Evolutionary conservation across 2,113 vertebrate genomes (phyloP).

Genomic region (Sapajus apella): DNA sequence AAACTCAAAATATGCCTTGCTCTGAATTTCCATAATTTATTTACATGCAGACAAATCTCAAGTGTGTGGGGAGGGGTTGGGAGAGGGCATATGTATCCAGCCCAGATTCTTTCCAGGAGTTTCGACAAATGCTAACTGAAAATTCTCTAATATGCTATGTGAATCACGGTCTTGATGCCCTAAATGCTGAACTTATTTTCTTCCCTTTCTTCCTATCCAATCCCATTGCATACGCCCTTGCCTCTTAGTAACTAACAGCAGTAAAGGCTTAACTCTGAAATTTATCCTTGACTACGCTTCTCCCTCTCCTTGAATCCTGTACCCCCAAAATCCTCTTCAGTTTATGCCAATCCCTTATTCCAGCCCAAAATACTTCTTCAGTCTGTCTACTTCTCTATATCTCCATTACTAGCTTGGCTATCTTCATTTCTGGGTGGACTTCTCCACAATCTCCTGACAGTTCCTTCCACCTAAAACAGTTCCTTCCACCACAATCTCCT

Average conservation of each 20-base stretch:
- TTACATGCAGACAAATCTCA: background rate
- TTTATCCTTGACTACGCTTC: background rate
- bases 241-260: background rate
- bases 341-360: background rate
- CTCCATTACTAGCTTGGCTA: background rate
- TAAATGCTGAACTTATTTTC: background rate
- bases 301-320: background rate
- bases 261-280: background rate
- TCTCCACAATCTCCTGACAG: background rate
- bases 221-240: background rate
- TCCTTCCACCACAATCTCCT: background rate
- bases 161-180: background rate
- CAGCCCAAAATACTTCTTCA: background rate
- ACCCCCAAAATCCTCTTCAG: background rate
- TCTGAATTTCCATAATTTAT: background rate
- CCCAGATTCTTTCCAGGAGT: background rate
- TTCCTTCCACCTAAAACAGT: background rate
- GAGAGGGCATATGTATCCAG: background rate
- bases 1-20: background rate
- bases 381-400: background rate
- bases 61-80: no score
- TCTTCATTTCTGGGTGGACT: background rate
- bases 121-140: background rate
- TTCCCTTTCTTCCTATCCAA: background rate
- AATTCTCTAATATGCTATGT: background rate